These are phyloP conservation scores for Spilarctia lutea DNA, from an alignment of 2,888 invertebrate species.

Conservation along the genomic window DNA sequence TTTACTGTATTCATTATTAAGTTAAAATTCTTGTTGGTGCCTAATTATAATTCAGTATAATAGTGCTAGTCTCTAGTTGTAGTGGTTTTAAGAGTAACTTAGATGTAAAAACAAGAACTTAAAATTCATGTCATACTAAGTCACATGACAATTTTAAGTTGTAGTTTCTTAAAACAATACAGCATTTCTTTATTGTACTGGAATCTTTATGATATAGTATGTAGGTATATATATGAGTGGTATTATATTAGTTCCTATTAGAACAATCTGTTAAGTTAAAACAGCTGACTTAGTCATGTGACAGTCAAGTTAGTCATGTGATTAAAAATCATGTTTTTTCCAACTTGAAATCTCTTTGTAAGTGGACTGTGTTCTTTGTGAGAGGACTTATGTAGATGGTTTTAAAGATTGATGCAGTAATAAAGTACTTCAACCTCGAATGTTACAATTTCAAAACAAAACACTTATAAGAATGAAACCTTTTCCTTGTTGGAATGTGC, in stretches of 20 bases:
- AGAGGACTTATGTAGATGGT: neutral
- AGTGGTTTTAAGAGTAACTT: neutral
- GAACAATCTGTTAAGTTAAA: neutral
- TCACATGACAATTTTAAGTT: neutral
- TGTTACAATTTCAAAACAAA: neutral
- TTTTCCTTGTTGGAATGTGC: neutral
- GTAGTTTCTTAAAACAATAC: neutral
- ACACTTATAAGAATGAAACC: neutral
- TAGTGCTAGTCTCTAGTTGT: neutral
- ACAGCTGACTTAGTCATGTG: conserved; percentile 72
- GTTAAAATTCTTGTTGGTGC: neutral
- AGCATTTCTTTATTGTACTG: neutral
- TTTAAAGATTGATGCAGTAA: neutral
- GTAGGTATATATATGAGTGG: no score
- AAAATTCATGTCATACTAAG: neutral
- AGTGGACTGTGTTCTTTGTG: no score
- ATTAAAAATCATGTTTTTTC: conserved; percentile 41
- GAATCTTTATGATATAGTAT: neutral
- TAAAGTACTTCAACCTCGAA: neutral
- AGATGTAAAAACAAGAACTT: neutral
- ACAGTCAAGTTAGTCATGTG: conserved; percentile 70
- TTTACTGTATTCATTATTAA: conserved; percentile 31
- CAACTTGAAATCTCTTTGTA: conserved; percentile 11
- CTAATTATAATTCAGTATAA: neutral
- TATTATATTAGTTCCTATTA: neutral